These are phyloP conservation scores for Agrilus planipennis DNA, from an alignment of 1,140 invertebrate genomes.

Conservation along the genomic window DNA sequence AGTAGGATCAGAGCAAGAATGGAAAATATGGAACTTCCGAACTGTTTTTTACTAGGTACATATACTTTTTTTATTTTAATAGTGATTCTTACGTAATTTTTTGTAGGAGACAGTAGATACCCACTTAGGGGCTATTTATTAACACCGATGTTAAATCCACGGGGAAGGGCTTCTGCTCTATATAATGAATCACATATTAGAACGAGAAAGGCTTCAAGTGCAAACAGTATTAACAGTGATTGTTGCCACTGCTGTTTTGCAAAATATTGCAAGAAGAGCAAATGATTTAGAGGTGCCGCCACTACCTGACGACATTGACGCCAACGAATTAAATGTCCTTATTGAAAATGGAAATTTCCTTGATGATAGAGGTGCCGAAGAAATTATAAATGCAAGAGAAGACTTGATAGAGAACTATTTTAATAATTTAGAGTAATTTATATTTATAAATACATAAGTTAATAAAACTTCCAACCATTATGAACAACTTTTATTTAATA, in stretches of 20 bases:
- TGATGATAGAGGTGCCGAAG: too few species aligned
- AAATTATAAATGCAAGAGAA: too few species aligned
- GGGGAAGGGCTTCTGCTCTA: constrained; percentile 15
- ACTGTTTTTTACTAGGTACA: constrained; percentile 1
- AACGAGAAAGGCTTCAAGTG: constrained; percentile 19
- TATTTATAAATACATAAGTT: too few species aligned
- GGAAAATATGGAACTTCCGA: constrained; percentile 8
- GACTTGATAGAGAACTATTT: too few species aligned
- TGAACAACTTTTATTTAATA: too few species aligned
- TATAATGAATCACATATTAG: constrained; percentile 29
- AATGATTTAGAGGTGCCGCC: background rate
- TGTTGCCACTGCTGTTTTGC: background rate
- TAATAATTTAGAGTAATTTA: too few species aligned
- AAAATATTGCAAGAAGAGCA: background rate
- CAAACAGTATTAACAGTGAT: constrained; percentile 1
- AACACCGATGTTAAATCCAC: constrained; percentile 20
- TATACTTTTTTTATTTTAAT: background rate
- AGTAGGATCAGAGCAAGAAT: constrained; percentile 10
- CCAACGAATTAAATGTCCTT: background rate
- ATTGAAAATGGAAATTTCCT: background rate
- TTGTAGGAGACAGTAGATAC: constrained; percentile 3
- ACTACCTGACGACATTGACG: background rate
- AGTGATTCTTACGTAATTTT: background rate
- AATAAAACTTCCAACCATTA: too few species aligned
- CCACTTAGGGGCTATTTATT: constrained; percentile 17